Evolutionary conservation across 2,113 vertebrate species (phyloP).

Genomic region (Proteles cristata): DNA sequence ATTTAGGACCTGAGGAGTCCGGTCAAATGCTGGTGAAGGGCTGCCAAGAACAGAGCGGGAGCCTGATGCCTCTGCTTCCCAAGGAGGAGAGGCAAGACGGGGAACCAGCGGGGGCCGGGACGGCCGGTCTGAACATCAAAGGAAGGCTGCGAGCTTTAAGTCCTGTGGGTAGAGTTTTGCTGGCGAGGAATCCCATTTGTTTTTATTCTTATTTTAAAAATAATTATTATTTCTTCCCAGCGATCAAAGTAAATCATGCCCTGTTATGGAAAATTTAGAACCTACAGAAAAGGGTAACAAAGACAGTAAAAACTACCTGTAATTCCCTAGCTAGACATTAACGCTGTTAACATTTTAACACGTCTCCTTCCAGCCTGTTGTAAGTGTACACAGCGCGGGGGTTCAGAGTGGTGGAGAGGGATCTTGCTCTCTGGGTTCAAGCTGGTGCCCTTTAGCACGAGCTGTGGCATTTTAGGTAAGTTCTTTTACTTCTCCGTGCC

Average conservation of each 20-base stretch:
- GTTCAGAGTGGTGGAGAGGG: background rate
- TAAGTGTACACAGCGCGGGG: background rate
- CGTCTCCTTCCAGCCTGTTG: background rate
- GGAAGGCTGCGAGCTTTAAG: background rate
- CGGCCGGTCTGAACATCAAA: background rate
- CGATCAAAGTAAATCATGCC: constrained; percentile 28
- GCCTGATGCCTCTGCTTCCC: background rate
- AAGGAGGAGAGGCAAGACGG: background rate
- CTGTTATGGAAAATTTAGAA: constrained; percentile 17
- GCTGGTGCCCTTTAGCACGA: background rate
- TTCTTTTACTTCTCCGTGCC: background rate
- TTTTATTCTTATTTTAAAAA: constrained; percentile 62
- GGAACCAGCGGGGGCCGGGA: background rate
- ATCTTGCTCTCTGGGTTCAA: background rate
- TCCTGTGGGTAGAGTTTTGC: background rate
- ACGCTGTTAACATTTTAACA: background rate
- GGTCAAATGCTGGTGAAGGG: constrained; percentile 51
- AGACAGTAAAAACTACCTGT: background rate
- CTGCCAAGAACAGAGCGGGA: background rate
- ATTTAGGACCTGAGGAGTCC: constrained; percentile 11
- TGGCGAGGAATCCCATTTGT: background rate
- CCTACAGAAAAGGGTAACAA: constrained; percentile 16
- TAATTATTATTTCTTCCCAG: constrained; percentile 13
- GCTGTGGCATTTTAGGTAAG: background rate
- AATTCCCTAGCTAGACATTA: background rate